Conservation (phyloP, 2,797 vertebrate genomes). For the Cryptoprocta ferox region DNA sequence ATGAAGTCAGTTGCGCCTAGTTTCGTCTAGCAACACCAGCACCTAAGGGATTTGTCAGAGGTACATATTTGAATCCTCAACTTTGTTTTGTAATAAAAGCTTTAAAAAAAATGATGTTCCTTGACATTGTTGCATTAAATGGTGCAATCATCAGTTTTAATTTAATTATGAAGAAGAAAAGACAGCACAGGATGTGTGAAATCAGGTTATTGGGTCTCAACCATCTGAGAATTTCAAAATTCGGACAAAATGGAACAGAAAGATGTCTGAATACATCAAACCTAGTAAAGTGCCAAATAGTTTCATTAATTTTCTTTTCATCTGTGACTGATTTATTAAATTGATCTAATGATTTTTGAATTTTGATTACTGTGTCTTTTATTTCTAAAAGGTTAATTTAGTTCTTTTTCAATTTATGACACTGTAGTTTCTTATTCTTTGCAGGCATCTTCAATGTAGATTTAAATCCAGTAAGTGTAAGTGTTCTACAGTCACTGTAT, state of each 20-base stretch:
- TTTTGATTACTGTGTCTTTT: slow-evolving; percentile 23
- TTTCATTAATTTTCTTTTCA: not conserved
- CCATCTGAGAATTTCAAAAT: slow-evolving; percentile 31
- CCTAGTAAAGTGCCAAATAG: not conserved
- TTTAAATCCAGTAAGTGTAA: not conserved
- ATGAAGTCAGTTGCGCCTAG: slow-evolving; percentile 25
- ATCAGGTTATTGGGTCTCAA: slow-evolving; percentile 10
- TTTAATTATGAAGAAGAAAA: not conserved
- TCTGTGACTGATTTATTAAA: slow-evolving; percentile 7
- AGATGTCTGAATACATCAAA: not conserved
- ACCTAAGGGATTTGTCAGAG: slow-evolving; percentile 35
- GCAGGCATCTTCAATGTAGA: not conserved
- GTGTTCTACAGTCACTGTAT: not conserved
- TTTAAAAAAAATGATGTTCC: not conserved
- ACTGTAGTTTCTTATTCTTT: not conserved
- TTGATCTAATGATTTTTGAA: not conserved
- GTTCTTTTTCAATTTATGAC: not conserved
- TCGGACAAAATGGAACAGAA: not conserved
- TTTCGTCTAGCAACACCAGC: slow-evolving; percentile 6
- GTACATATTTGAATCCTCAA: slow-evolving; percentile 22
- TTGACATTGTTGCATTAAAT: slow-evolving; percentile 32
- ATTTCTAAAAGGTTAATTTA: not conserved
- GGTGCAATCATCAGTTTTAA: not conserved
- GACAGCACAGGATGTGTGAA: not conserved
- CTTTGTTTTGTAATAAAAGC: slow-evolving; percentile 54